Conservation (phyloP, 2,113 vertebrate genomes). For the Merops nubicus region DNA sequence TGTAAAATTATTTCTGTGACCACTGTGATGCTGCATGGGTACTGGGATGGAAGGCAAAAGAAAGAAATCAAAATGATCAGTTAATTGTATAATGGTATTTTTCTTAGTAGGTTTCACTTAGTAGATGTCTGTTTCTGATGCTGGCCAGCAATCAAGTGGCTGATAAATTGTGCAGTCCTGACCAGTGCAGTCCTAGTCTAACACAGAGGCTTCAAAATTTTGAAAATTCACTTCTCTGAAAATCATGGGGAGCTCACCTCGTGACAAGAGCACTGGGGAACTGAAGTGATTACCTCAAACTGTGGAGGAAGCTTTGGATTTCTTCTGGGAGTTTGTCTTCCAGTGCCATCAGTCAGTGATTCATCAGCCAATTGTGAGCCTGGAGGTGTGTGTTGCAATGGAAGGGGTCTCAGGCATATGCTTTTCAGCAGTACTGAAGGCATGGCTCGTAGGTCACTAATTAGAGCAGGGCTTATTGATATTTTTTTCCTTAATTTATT, state of each 20-base stretch:
- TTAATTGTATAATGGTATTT: neutral
- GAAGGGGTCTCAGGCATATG: neutral
- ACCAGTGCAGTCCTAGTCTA: neutral
- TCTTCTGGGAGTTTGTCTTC: neutral
- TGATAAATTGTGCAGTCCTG: neutral
- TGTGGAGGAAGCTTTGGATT: neutral
- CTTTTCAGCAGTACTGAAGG: neutral
- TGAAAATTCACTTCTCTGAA: neutral
- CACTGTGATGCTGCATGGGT: neutral
- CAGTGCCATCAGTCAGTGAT: neutral
- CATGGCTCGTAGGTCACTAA: neutral
- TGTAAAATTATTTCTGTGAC: neutral
- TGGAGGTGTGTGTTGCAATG: neutral
- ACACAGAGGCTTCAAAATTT: neutral
- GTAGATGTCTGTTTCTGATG: neutral
- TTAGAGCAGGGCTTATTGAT: neutral
- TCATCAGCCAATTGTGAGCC: neutral
- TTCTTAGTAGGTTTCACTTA: neutral
- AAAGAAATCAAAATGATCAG: neutral
- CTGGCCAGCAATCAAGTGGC: neutral
- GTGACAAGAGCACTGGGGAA: neutral
- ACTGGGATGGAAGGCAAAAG: neutral
- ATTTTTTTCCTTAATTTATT: neutral
- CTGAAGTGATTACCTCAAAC: neutral
- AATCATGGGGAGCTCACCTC: neutral